Evolutionary conservation across 1,140 invertebrate species (phyloP).

Genomic region (Phocides pigmalion): DNA sequence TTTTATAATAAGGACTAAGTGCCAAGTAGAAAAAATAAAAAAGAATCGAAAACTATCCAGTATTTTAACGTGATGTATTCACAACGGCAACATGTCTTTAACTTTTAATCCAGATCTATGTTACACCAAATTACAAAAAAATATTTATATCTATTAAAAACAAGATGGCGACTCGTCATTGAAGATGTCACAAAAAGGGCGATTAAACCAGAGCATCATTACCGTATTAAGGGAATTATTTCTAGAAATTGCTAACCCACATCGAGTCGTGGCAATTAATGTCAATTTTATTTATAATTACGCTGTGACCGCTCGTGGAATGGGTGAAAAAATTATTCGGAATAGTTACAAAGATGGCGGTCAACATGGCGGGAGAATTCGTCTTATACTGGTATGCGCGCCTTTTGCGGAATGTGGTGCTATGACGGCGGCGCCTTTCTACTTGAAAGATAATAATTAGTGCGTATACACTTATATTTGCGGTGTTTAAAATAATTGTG

Average conservation of each 20-base stretch:
- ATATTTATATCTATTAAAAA: too few relatives aligned
- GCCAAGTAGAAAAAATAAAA: too few relatives aligned
- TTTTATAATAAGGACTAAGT: too few relatives aligned
- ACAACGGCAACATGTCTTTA: too few relatives aligned
- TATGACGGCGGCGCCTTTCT: slow-evolving; percentile 49
- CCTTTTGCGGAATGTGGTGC: slow-evolving; percentile 48
- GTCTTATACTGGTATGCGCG: slow-evolving; percentile 47
- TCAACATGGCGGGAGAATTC: slow-evolving; percentile 51
- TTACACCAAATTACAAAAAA: too few relatives aligned
- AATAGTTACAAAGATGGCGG: slow-evolving; percentile 47
- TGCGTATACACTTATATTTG: slow-evolving; percentile 29
- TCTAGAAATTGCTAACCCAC: slow-evolving; percentile 77
- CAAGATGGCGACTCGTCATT: slow-evolving; percentile 34
- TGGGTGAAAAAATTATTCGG: slow-evolving; percentile 58
- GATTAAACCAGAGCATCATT: slow-evolving; percentile 42
- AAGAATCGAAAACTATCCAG: too few relatives aligned
- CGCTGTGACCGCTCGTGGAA: slow-evolving; percentile 45
- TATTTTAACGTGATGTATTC: too few relatives aligned
- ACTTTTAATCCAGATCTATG: too few relatives aligned
- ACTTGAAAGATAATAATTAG: slow-evolving; percentile 45
- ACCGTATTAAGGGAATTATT: slow-evolving; percentile 59
- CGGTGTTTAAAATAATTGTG: slow-evolving; percentile 25
- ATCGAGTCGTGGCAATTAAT: slow-evolving; percentile 70
- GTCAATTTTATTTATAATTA: slow-evolving; percentile 81
- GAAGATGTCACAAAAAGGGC: slow-evolving; percentile 30